Percentiles rank a stretch among this genome's conserved stretches.
These are phyloP conservation scores for Oscarella lobularis DNA, from an alignment of 37 sponge, comb jelly and placozoan genomes.

Conservation along the genomic window DNA sequence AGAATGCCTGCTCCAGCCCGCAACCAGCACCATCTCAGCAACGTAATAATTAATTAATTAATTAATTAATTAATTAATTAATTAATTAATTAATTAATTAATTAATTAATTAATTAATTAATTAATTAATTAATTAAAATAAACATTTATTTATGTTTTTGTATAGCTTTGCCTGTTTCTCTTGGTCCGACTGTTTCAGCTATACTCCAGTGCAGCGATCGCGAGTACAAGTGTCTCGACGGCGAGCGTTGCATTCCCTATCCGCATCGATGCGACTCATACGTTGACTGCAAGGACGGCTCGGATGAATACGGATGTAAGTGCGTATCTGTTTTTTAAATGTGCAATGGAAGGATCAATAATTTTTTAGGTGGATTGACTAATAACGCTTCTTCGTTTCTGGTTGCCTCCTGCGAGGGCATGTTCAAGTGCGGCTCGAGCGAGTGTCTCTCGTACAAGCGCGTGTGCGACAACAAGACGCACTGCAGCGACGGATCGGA, in stretches of 20 bases:
- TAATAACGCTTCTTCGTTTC: not conserved
- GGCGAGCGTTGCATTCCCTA: not conserved
- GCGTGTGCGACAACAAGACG: not conserved
- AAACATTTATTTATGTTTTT: not conserved
- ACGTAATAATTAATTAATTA: not conserved
- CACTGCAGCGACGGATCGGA: constrained; percentile 3
- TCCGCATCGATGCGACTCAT: not conserved
- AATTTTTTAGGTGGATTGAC: not conserved
- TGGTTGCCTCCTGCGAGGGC: not conserved
- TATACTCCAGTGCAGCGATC: not conserved
- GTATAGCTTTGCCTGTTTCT: not conserved
- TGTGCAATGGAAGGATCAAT: not conserved
- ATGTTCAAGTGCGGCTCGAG: not conserved
- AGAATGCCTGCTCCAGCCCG: not conserved
- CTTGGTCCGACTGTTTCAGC: not conserved
- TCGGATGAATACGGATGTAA: not conserved
- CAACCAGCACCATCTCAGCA: not conserved
- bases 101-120: not conserved
- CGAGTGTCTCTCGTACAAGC: not conserved
- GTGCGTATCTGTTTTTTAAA: not conserved
- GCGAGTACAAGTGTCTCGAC: not conserved
- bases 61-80: not conserved
- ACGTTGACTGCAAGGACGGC: not conserved
- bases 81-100: not conserved
- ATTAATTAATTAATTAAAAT: not conserved